These are phyloP conservation scores for Dryobates pubescens DNA, from an alignment of 2,797 vertebrate species.

Conservation along the genomic window DNA sequence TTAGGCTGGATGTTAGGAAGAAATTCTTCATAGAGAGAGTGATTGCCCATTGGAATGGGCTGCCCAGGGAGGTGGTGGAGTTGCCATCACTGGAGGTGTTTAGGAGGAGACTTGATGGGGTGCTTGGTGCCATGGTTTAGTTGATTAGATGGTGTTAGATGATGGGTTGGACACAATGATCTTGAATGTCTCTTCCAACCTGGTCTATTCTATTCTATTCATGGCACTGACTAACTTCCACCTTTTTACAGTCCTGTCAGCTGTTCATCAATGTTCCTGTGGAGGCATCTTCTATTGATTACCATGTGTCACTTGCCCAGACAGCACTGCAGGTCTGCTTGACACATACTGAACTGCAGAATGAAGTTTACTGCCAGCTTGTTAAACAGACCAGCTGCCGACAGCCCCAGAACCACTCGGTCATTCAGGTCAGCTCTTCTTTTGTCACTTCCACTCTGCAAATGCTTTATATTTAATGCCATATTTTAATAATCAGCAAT, in stretches of 20 bases:
- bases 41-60: too few species aligned
- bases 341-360: constrained; percentile 92
- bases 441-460: background rate
- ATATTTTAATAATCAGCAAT: background rate
- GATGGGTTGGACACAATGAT: too few species aligned
- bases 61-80: too few species aligned
- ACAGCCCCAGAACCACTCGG: constrained; percentile 86
- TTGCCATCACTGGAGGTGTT: too few species aligned
- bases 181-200: too few species aligned
- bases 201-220: background rate
- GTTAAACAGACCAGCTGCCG: constrained; percentile 91
- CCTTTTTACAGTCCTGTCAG: constrained; percentile 89
- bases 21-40: too few species aligned
- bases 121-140: too few species aligned
- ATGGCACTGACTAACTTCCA: background rate
- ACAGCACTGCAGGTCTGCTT: constrained; percentile 94
- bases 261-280: constrained; percentile 96
- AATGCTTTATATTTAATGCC: background rate
- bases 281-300: constrained; percentile 92
- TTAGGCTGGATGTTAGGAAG: too few species aligned
- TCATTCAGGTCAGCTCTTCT: constrained; percentile 86
- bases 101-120: too few species aligned
- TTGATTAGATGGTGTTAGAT: too few species aligned
- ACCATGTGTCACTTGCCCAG: constrained; percentile 94
- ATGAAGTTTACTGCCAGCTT: constrained; percentile 95